A percentile compares a stretch with the other conserved stretches of the same genome.
These are phyloP conservation scores for Neodontobutis hainanensis DNA, from an alignment of 2,113 vertebrate species.

Conservation along the genomic window DNA sequence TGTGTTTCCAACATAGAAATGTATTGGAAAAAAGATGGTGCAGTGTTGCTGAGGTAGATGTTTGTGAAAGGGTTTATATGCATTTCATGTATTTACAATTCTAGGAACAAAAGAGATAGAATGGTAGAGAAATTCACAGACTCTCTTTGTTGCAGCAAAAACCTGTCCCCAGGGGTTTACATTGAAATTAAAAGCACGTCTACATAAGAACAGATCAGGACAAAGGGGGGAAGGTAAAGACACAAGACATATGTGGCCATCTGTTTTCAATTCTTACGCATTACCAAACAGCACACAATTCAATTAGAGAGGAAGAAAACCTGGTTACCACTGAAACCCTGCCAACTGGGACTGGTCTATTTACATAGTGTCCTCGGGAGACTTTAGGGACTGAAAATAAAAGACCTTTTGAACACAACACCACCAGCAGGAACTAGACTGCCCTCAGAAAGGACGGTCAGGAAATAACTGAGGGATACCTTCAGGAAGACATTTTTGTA, in stretches of 20 bases:
- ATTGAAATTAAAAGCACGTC: constrained; percentile 68
- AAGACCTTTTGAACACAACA: constrained; percentile 1
- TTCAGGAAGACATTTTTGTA: not conserved
- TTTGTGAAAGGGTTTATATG: too few relatives aligned
- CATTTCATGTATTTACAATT: not conserved
- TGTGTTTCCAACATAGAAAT: too few relatives aligned
- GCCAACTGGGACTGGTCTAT: constrained; percentile 44
- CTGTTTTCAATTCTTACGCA: constrained; percentile 72
- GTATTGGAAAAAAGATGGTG: too few relatives aligned
- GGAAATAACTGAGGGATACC: constrained; percentile 10
- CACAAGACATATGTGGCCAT: constrained; percentile 52
- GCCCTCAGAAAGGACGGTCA: constrained; percentile 14
- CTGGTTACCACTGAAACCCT: constrained; percentile 54
- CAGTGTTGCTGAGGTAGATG: too few relatives aligned
- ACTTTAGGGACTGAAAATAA: not conserved
- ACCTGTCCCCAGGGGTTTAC: constrained; percentile 27
- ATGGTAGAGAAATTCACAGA: not conserved
- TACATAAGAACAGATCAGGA: constrained; percentile 52
- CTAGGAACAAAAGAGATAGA: not conserved
- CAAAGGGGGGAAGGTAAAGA: constrained; percentile 33
- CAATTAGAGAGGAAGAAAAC: constrained; percentile 61
- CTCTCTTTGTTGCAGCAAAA: constrained; percentile 11
- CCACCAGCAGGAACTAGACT: constrained; percentile 4
- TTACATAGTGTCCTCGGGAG: constrained; percentile 15
- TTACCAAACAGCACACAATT: constrained; percentile 55